Evolutionary conservation across 2,888 invertebrate genomes (phyloP), one percentile per base, ranked within the genome.

Genomic region (Linnaemya tessellans): DNA sequence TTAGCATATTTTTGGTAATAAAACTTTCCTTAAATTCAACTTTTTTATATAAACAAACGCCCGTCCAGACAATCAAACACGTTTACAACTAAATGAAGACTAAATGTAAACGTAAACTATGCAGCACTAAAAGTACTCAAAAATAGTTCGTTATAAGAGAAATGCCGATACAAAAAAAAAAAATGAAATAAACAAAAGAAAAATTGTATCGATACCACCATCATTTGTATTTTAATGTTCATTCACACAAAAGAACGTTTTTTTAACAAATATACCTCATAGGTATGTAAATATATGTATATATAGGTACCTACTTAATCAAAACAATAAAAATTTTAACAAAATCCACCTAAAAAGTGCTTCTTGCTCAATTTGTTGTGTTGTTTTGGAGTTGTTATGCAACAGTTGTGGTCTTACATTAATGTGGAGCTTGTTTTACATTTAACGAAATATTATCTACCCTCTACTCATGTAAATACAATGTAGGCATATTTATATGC

Each of bases 41-140:
- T 41, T 65, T 75, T 65, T 74, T 49, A 30, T 20, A 60, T 46
- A 54, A 74, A 71, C 49, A 56, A 79, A 80, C 79, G 56, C 85
- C 84, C 85, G 85, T 71, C 11, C 75, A 80, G 71, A 77, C 82
- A 75, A 82, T 60, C 56, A 82, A 71, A 75, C 79, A 79, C 85
- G 85, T 70, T 85, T 81, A 78, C 84, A 82, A 82, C 64, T 70
- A 74, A 79, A 85, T 67, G 70, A 65, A 82, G 82, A 85, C 82
- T 85, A 38, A 85, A 71, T 74, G 62, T 58, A 82, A 75, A 65
- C 49, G 56, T 64, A 65, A 58, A 79, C 54, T 71, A 60, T 68
- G 68, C 79, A 74, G 79, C 83, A 84, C 83, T 79, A 67, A 70
- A 79, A 68, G 62, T 67, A 83, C 78, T 83, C 67, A 65, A 78